phyloP scores from a whole-genome alignment of 2,113 vertebrate genomes.

The Phycodurus eques region DNA sequence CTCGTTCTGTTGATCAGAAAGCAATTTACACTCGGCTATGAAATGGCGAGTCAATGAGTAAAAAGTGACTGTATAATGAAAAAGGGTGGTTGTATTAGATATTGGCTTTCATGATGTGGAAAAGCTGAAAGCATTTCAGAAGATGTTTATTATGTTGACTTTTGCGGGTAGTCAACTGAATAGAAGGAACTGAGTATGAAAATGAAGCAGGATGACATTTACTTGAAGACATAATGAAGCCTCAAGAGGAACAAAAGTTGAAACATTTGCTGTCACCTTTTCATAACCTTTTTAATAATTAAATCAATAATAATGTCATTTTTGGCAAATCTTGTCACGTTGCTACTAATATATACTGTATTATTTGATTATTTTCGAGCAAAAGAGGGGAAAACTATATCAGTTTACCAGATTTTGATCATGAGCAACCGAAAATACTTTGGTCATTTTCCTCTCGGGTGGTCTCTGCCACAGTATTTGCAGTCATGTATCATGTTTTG shows the following conservation, averaged over 20 bases:
- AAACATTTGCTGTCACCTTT: slow-evolving; percentile 1
- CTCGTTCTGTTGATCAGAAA: slow-evolving; percentile 38
- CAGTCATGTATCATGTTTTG: too few species aligned
- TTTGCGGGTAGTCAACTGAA: slow-evolving; percentile 4
- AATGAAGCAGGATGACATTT: slow-evolving; percentile 7
- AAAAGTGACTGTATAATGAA: slow-evolving; percentile 20
- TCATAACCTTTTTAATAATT: neutral
- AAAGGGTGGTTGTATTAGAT: slow-evolving; percentile 18
- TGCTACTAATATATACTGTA: too few species aligned
- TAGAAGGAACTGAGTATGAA: neutral
- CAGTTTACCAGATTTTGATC: too few species aligned
- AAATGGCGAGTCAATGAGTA: slow-evolving; percentile 21
- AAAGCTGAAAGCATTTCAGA: slow-evolving; percentile 15
- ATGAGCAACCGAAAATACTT: too few species aligned
- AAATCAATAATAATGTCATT: slow-evolving; percentile 1
- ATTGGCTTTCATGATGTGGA: slow-evolving; percentile 12
- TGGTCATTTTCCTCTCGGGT: too few species aligned
- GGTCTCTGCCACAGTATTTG: too few species aligned
- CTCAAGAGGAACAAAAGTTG: neutral
- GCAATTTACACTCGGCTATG: slow-evolving; percentile 32
- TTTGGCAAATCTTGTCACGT: too few species aligned
- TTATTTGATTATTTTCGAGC: too few species aligned
- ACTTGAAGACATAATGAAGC: slow-evolving; percentile 2
- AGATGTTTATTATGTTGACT: slow-evolving; percentile 5
- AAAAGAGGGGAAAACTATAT: too few species aligned